Percentiles rank a stretch among this genome's conserved stretches.
Evolutionary conservation across 2,797 vertebrate species (phyloP).

Genomic region (Adelosebastes latens): DNA sequence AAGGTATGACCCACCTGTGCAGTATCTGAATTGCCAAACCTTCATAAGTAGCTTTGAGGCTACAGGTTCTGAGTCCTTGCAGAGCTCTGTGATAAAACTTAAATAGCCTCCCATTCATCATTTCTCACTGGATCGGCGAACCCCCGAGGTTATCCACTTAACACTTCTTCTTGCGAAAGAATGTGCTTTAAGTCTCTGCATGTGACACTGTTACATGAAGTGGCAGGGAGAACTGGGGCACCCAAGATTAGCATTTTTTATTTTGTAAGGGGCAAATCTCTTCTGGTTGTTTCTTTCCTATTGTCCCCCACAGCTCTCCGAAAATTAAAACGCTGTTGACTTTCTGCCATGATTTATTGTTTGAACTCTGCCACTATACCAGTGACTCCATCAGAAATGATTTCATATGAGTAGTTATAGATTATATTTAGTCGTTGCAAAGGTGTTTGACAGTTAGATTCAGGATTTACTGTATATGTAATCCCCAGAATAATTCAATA

Average conservation of each 20-base stretch:
- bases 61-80: slow-evolving; percentile 7
- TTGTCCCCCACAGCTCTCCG: neutral
- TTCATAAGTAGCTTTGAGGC: slow-evolving; percentile 39
- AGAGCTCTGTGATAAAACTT: slow-evolving; percentile 30
- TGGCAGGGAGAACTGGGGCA: slow-evolving; percentile 1
- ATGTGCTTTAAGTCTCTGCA: slow-evolving; percentile 62
- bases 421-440: neutral
- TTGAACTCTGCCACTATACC: neutral
- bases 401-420: neutral
- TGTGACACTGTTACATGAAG: slow-evolving; percentile 63
- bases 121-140: slow-evolving; percentile 26
- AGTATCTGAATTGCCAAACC: slow-evolving; percentile 2
- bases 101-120: slow-evolving; percentile 45
- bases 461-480: neutral
- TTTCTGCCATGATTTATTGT: neutral
- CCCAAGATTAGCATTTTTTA: slow-evolving; percentile 28
- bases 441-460: neutral
- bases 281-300: neutral
- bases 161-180: slow-evolving; percentile 48
- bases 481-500: neutral
- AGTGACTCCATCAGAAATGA: neutral
- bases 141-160: slow-evolving; percentile 45
- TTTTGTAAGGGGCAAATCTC: slow-evolving; percentile 8
- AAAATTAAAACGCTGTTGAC: neutral
- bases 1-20: neutral